Evolutionary conservation across 1,140 invertebrate species (phyloP).

Genomic region (Ruditapes philippinarum): DNA sequence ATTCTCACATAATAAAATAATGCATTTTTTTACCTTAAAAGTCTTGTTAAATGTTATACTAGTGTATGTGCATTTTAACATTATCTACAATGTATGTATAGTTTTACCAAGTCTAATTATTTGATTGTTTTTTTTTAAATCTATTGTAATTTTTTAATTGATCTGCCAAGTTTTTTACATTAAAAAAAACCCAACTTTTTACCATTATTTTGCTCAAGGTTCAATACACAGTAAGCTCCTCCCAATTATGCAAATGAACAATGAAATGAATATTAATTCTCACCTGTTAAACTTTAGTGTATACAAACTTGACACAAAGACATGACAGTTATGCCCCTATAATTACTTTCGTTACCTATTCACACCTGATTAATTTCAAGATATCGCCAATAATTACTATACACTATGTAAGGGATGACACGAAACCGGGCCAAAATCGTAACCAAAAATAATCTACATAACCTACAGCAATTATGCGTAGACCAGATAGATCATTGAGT

Average conservation of each 20-base stretch:
- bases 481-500: background rate
- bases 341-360: conserved; percentile 20
- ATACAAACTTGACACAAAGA: background rate
- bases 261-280: background rate
- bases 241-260: background rate
- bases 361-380: conserved; percentile 17
- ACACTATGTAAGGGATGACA: conserved; percentile 10
- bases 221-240: background rate
- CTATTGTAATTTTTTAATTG: too few species aligned
- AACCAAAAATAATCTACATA: background rate
- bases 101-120: too few species aligned
- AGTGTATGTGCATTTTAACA: too few species aligned
- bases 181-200: too few species aligned
- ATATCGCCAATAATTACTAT: conserved; percentile 1
- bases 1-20: too few species aligned
- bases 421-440: background rate
- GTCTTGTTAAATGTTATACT: too few species aligned
- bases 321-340: background rate
- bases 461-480: background rate
- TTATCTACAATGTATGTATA: too few species aligned
- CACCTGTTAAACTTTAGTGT: background rate
- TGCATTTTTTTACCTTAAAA: too few species aligned
- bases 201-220: too few species aligned
- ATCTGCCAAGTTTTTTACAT: too few species aligned
- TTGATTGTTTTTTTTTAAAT: too few species aligned